Evolutionary conservation across 2,888 invertebrate genomes (phyloP).

Genomic region (Pimpla rufipes): DNA sequence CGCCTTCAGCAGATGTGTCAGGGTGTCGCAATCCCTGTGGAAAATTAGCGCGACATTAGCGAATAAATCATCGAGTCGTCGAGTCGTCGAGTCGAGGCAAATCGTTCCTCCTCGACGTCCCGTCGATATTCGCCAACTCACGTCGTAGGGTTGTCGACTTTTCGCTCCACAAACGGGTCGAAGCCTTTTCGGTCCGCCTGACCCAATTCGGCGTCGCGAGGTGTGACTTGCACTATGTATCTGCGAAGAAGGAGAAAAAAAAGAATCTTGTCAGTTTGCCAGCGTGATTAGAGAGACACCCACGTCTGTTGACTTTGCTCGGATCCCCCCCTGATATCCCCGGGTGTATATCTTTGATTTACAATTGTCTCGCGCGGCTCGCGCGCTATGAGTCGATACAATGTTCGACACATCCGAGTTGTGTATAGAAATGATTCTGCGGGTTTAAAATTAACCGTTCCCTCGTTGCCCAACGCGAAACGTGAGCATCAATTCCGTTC

Average conservation of each 20-base stretch:
- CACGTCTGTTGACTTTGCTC: neutral
- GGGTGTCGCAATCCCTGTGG: constrained; percentile 94
- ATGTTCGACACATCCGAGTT: too few relatives aligned
- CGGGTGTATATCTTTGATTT: neutral
- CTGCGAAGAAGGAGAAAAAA: constrained; percentile 84
- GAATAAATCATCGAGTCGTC: constrained; percentile 1
- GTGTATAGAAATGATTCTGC: too few relatives aligned
- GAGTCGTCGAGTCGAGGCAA: neutral
- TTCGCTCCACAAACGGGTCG: constrained; percentile 92
- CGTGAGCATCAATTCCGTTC: neutral
- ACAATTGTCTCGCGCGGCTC: neutral
- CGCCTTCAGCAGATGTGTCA: constrained; percentile 97
- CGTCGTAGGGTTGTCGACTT: constrained; percentile 92
- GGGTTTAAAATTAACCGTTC: too few relatives aligned
- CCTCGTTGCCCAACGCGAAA: neutral
- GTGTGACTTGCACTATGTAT: constrained; percentile 87
- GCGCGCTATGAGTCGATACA: neutral
- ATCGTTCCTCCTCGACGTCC: too few relatives aligned
- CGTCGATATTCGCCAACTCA: constrained; percentile 86
- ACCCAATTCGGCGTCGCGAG: constrained; percentile 88
- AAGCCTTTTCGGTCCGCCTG: constrained; percentile 87
- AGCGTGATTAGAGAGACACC: neutral
- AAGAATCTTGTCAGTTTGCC: constrained; percentile 42
- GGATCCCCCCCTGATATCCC: constrained; percentile 10
- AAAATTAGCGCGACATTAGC: constrained; percentile 39